Base-by-base conservation (phyloP, 2,797 vertebrate genomes). In the Florisuga fusca region DNA sequence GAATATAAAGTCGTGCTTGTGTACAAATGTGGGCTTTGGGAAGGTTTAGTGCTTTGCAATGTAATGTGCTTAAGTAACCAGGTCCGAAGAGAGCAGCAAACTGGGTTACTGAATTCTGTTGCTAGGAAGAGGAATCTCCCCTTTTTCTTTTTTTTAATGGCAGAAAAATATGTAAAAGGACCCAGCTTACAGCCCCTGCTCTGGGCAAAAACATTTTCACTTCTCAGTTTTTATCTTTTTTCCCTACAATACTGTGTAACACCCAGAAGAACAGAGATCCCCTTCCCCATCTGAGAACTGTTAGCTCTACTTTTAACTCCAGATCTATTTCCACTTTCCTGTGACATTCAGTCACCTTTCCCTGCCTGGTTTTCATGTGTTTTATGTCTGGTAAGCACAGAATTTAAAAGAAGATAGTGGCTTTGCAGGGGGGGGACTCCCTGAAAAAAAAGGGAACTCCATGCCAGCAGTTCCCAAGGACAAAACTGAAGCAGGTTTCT, bases 391-490 rank as follows among this genome's bases (percentile, higher is more conserved):
- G 14, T 4, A 64, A 73, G 43, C 48, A n/a, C 29, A n/a, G 26
- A 57, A 72, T 84, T 63, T 83, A 71, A 57, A 68, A 91, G 64
- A 1, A 0, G 41, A 21, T 1, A 2, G 21, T 41, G 29, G 34
- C 27, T 84, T 87, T 2, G 1, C 0, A 0, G 6, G 34, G 48
- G 15, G 34, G 48, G 4, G 3, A 1, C 7, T 71, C 41, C 50
- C 45, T 29, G 73, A 50, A 36, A 41, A 41, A 41, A 41, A 14
- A 41, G 38, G 38, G 38, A 41, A 41, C 0, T 18, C 34, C 46
- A 38, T 0, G 0, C 46, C 1, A 0, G 57, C 69, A 81, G 53
- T 58, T 67, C 7, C 0, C 29, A 11, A 12, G 41, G 64, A 31
- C 58, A 25, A 43, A 64, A 34, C 41, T 43, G 25, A 25, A 89